Evolutionary conservation across 2,888 invertebrate species (phyloP).

Genomic region (Miltochrista miniata): DNA sequence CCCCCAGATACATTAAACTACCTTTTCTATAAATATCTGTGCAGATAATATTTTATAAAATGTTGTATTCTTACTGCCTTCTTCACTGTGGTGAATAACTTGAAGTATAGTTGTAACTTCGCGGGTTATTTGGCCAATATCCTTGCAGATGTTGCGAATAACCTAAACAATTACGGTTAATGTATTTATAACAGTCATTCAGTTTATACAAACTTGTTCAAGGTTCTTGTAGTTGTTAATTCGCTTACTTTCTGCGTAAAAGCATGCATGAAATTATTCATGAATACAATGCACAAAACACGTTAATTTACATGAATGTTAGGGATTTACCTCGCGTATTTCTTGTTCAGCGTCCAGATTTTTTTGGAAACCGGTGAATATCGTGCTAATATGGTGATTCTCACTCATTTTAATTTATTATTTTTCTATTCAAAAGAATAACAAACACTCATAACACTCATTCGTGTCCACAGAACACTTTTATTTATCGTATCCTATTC

Average conservation of each 20-base stretch:
- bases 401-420: conserved; percentile 28
- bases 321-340: conserved; percentile 87
- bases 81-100: conserved; percentile 90
- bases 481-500: too few relatives aligned
- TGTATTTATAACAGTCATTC: background rate
- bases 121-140: conserved; percentile 90
- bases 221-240: too few relatives aligned
- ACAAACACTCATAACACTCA: too few relatives aligned
- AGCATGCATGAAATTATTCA: background rate
- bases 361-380: conserved; percentile 90
- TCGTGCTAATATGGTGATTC: conserved; percentile 67
- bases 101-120: conserved; percentile 92
- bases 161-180: conserved; percentile 65
- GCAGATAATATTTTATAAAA: background rate
- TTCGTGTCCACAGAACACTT: too few relatives aligned
- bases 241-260: background rate
- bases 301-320: background rate
- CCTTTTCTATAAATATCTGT: too few relatives aligned
- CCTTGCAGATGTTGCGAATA: conserved; percentile 87
- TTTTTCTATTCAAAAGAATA: too few relatives aligned
- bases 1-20: too few relatives aligned
- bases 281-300: background rate
- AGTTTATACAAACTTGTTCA: too few relatives aligned
- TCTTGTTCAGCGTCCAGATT: conserved; percentile 91
- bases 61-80: conserved; percentile 84